Base-by-base conservation (phyloP, 2,113 vertebrate genomes). In the Propithecus coquereli region DNA sequence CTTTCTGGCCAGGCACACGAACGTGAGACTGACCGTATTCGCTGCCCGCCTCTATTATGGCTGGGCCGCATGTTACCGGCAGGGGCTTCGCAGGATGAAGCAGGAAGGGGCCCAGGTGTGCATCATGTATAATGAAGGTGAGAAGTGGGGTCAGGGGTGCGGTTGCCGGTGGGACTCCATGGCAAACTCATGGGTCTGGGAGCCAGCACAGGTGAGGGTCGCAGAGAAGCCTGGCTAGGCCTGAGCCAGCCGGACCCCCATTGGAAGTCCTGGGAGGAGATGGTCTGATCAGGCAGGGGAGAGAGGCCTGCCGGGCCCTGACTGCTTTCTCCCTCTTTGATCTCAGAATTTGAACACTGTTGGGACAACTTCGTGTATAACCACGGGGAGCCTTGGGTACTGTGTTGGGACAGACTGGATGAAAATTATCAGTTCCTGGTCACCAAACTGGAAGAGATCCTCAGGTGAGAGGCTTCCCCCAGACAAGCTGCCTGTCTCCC, bases 381-480 rank as follows among this genome's bases (percentile, higher is more conserved):
- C 23, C 0, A 2, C 0, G 1, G 3, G 1, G 1, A 0, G 43
- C 0, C 0, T 1, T 96, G 40, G 40, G 40, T 96, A 37, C 1
- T 0, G 6, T 66, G 34, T 23, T 94, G 95, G 95, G 0, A 10
- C 6, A 5, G 40, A 0, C n/a, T 96, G 16, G 0, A 3, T 6
- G 1, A 0, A 25, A 43, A 89, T 40, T 79, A 23, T 6, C 0
- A 0, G 0, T 0, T 0, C 0, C 14, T 68, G 81, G 0, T 0
- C 2, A 0, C 0, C 1, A 0, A 0, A 2, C 97, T 97, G 10
- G 0, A 50, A 0, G 0, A 52, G 0, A 93, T 97, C 47, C 86
- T 94, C n/a, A 2, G 89, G 89, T 97, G 71, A 96, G 96, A 37
- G 3, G 37, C 13, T 4, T 23, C 79, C 37, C 34, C 10, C 0